Conservation (phyloP, 2,888 invertebrate species). For the Masnerella sp. region DNA sequence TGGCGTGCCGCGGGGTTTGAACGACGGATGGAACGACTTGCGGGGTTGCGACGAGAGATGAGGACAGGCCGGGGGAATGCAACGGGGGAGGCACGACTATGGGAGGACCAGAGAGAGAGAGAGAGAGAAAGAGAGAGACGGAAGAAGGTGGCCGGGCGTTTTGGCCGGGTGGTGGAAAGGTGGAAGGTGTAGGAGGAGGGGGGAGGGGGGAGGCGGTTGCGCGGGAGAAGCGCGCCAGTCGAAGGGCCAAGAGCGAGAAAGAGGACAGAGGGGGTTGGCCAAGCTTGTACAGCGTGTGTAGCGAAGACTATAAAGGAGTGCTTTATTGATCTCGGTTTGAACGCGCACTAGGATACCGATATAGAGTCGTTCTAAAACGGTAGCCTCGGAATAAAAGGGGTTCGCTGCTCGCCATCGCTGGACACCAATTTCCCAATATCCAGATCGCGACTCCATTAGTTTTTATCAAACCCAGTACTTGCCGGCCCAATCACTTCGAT, state of each 20-base stretch:
- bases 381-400: conserved; percentile 63
- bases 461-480: neutral
- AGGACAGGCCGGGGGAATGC: conserved; percentile 25
- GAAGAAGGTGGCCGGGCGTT: conserved; percentile 43
- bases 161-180: conserved; percentile 55
- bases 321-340: conserved; percentile 76
- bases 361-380: conserved; percentile 66
- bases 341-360: conserved; percentile 70
- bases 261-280: conserved; percentile 66
- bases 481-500: too few species aligned
- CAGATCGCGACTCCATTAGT: conserved; percentile 18
- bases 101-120: conserved; percentile 21
- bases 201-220: conserved; percentile 14
- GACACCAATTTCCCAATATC: conserved; percentile 29
- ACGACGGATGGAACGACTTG: conserved; percentile 62
- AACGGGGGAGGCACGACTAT: conserved; percentile 42
- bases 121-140: conserved; percentile 42
- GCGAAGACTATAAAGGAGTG: conserved; percentile 76
- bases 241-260: conserved; percentile 59
- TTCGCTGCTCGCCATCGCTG: conserved; percentile 47
- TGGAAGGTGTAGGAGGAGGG: conserved; percentile 49
- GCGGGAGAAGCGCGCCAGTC: conserved; percentile 22
- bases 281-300: conserved; percentile 74
- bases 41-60: conserved; percentile 62
- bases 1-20: conserved; percentile 64